Percentiles rank a stretch among this genome's conserved stretches.
phyloP scores from a whole-genome alignment of 1,140 invertebrate genomes.

The Sesamia nonagrioides region DNA sequence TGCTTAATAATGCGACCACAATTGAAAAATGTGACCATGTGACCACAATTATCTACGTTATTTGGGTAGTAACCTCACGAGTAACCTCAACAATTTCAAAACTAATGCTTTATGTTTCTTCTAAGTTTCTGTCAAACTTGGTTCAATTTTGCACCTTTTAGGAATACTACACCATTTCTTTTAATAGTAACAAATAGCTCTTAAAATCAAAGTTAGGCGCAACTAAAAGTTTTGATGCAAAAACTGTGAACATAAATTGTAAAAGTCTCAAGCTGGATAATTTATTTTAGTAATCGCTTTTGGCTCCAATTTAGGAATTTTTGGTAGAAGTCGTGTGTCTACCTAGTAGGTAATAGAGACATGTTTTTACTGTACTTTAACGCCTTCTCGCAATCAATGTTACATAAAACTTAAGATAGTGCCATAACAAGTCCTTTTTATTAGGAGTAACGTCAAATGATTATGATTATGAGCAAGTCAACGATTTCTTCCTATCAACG shows the following conservation, averaged over 20 bases:
- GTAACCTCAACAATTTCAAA: no score
- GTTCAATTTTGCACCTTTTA: neutral
- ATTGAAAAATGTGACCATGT: no score
- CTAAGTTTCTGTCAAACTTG: neutral
- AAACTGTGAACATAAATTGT: slow-evolving; percentile 21
- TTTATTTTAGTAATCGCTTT: slow-evolving; percentile 33
- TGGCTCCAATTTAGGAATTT: no score
- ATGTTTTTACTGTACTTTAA: neutral
- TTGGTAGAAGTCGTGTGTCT: no score
- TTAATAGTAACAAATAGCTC: slow-evolving; percentile 1
- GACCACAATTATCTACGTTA: no score
- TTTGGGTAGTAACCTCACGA: no score
- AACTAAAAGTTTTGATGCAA: neutral
- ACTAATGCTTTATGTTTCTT: neutral
- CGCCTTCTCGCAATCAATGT: neutral
- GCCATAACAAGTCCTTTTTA: neutral
- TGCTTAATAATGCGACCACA: no score
- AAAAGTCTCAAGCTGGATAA: slow-evolving; percentile 12
- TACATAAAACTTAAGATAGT: neutral
- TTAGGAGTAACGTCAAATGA: no score
- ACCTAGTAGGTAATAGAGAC: no score
- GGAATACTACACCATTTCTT: slow-evolving; percentile 11
- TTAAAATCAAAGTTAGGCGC: neutral
- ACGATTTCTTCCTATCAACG: no score
- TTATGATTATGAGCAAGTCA: no score